phyloP scores from a whole-genome alignment of 23 tunicate species.

The Halocynthia aurantium region DNA sequence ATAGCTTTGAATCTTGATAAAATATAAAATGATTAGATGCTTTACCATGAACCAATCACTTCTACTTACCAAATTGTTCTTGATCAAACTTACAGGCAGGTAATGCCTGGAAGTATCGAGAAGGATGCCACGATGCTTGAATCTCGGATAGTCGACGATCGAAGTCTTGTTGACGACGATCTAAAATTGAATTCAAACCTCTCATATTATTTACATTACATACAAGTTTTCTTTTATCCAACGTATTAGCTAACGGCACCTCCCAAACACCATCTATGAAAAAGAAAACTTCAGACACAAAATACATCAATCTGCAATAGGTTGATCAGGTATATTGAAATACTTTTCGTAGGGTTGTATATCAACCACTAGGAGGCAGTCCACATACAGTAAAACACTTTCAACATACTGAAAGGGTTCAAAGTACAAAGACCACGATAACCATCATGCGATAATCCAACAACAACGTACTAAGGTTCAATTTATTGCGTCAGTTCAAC shows the following conservation, averaged over 20 bases:
- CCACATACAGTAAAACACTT: no score
- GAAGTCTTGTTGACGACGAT: conserved; percentile 72
- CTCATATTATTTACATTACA: background rate
- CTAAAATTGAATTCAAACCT: conserved; percentile 25
- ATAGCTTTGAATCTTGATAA: background rate
- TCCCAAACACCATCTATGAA: no score
- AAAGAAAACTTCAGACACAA: background rate
- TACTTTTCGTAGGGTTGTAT: no score
- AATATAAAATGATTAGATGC: background rate
- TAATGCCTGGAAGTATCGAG: conserved; percentile 91
- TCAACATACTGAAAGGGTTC: no score
- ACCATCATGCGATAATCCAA: no score
- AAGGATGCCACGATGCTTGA: conserved; percentile 76
- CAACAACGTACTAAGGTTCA: no score
- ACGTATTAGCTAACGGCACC: no score
- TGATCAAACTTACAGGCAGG: conserved; percentile 41
- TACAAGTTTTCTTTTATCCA: background rate
- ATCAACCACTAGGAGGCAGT: no score
- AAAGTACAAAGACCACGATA: no score
- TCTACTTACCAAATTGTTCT: conserved; percentile 54
- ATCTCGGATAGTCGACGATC: conserved; percentile 84
- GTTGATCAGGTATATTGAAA: background rate
- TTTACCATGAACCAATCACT: background rate
- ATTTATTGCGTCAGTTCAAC: no score
- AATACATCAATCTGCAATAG: background rate